These are phyloP conservation scores for Sipha flava DNA, from an alignment of 1,140 invertebrate genomes.

Conservation along the genomic window DNA sequence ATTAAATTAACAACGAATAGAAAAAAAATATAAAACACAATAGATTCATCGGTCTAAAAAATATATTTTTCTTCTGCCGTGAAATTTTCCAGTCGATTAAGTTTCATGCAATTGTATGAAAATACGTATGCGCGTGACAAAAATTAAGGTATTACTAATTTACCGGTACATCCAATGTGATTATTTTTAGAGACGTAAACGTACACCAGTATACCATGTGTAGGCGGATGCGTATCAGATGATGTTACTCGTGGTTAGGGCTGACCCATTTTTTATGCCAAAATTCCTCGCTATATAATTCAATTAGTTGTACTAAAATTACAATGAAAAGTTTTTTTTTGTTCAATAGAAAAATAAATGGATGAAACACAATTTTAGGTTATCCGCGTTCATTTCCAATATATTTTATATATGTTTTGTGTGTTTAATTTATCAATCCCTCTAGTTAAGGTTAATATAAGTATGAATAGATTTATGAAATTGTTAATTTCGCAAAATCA, in stretches of 20 bases:
- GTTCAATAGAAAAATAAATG: no score
- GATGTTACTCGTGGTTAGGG: background rate
- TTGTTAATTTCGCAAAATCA: no score
- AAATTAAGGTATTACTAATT: constrained; percentile 6
- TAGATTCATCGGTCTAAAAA: no score
- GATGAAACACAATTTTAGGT: no score
- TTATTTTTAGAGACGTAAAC: constrained; percentile 28
- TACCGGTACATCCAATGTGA: background rate
- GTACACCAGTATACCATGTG: constrained; percentile 8
- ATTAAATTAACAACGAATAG: no score
- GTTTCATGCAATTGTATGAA: background rate
- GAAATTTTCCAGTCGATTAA: background rate
- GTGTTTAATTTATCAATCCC: no score
- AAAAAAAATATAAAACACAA: no score
- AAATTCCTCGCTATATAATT: background rate
- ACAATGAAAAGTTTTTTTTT: background rate
- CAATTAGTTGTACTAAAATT: background rate
- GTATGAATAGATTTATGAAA: no score
- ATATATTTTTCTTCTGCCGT: background rate
- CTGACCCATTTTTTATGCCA: background rate
- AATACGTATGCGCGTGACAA: background rate
- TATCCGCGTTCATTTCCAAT: no score
- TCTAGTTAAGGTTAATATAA: no score
- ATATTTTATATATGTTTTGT: no score
- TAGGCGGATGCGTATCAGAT: background rate